These are phyloP conservation scores for Nibea albiflora DNA, from an alignment of 2,113 vertebrate species.

Conservation along the genomic window DNA sequence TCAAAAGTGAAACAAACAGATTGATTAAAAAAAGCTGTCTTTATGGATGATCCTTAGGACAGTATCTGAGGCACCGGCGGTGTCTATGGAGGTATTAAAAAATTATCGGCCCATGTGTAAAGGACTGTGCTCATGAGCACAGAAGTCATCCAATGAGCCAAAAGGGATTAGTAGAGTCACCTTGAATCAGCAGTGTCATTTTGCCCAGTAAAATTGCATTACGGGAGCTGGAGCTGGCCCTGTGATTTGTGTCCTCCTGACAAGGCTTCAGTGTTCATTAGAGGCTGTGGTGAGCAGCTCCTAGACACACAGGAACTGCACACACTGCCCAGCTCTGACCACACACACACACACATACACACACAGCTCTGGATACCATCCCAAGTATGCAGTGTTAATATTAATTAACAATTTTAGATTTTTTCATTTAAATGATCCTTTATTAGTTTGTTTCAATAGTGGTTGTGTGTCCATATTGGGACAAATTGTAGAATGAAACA, in stretches of 20 bases:
- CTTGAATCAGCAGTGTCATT: conserved; percentile 78
- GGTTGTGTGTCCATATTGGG: background rate
- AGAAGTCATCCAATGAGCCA: conserved; percentile 66
- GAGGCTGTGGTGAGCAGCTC: conserved; percentile 66
- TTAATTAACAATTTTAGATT: too few species aligned
- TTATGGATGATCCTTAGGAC: conserved; percentile 3
- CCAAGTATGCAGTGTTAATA: background rate
- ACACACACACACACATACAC: conserved; percentile 36
- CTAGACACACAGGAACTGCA: conserved; percentile 60
- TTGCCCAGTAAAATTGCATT: conserved; percentile 79
- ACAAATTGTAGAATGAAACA: conserved; percentile 5
- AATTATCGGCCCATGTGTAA: conserved; percentile 37
- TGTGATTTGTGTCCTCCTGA: conserved; percentile 81
- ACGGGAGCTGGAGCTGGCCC: conserved; percentile 71
- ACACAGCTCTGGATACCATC: conserved; percentile 31
- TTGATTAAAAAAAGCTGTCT: conserved; percentile 2
- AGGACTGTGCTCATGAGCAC: conserved; percentile 47
- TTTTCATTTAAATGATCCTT: too few species aligned
- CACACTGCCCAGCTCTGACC: conserved; percentile 48
- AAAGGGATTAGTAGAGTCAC: conserved; percentile 76
- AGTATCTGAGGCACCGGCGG: conserved; percentile 11
- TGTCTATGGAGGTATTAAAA: conserved; percentile 51
- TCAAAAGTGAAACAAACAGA: conserved; percentile 7
- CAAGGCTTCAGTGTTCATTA: conserved; percentile 82
- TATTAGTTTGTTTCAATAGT: background rate